These are phyloP conservation scores for Dromococcyx pavoninus DNA, from an alignment of 2,797 vertebrate genomes.

Conservation along the genomic window DNA sequence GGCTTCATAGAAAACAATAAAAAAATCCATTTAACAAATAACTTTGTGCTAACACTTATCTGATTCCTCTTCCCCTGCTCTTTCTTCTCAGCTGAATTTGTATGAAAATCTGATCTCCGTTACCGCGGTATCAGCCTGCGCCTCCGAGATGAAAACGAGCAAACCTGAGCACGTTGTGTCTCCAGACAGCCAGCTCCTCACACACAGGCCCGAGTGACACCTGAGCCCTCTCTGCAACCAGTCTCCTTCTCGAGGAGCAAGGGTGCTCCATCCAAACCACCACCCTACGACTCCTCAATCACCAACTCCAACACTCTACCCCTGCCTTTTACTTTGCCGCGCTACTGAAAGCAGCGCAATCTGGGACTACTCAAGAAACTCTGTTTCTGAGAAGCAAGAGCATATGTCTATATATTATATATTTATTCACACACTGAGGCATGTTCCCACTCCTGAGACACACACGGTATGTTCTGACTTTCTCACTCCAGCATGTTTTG, in stretches of 20 bases:
- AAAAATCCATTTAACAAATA: slow-evolving; percentile 52
- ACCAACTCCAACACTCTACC: background rate
- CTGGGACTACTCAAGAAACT: background rate
- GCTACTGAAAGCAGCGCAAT: background rate
- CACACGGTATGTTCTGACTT: slow-evolving; percentile 55
- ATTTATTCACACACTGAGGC: slow-evolving; percentile 65
- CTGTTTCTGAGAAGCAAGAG: slow-evolving; percentile 7
- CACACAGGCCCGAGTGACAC: fast-evolving
- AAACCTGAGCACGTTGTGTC: background rate
- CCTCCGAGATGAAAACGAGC: background rate
- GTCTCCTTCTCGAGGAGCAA: fast-evolving
- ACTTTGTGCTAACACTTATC: slow-evolving; percentile 14
- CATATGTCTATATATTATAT: slow-evolving; percentile 57
- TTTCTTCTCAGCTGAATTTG: background rate
- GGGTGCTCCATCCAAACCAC: background rate
- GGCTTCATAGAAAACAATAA: slow-evolving; percentile 38
- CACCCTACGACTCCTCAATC: background rate
- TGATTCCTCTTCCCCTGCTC: background rate
- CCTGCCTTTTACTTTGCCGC: background rate
- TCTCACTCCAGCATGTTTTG: slow-evolving; percentile 65
- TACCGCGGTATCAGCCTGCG: background rate
- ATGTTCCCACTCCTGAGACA: slow-evolving; percentile 51
- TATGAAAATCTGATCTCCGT: slow-evolving; percentile 20
- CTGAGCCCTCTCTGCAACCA: background rate
- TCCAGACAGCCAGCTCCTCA: background rate